A percentile compares a stretch with the other conserved stretches of the same genome.
These are phyloP conservation scores for Erpobdella octoculata DNA, from an alignment of 2,888 invertebrate species.

Conservation along the genomic window DNA sequence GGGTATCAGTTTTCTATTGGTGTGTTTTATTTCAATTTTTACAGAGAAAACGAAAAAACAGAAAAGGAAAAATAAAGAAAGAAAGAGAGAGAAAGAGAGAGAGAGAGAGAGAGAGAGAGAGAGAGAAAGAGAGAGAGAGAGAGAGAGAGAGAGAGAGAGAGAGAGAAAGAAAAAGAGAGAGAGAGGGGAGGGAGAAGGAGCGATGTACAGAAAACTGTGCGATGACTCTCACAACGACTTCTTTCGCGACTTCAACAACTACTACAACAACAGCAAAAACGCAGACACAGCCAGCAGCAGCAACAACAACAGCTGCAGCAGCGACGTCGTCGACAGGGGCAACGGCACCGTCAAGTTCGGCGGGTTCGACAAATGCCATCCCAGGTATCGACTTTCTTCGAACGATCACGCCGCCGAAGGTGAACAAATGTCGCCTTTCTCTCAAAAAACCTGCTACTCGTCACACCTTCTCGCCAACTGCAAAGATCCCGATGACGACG, in stretches of 20 bases:
- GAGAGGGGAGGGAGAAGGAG: constrained; percentile 5
- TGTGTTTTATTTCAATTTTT: neutral
- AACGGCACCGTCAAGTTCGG: neutral
- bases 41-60: too few species aligned
- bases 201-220: neutral
- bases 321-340: constrained; percentile 6
- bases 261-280: neutral
- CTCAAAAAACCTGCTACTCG: too few species aligned
- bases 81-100: constrained; percentile 10
- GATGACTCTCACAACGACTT: neutral
- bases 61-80: too few species aligned
- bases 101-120: constrained; percentile 16
- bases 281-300: neutral
- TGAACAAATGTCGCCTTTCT: too few species aligned
- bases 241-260: neutral
- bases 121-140: constrained; percentile 16
- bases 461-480: too few species aligned
- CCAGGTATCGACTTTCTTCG: too few species aligned
- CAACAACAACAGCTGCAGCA: neutral
- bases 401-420: too few species aligned
- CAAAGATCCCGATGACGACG: neutral
- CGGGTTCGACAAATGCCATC: neutral
- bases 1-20: too few species aligned
- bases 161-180: constrained; percentile 5
- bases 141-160: constrained; percentile 4